phyloP scores from a whole-genome alignment of 2,888 invertebrate species.

The Nephrotoma guestfalica region DNA sequence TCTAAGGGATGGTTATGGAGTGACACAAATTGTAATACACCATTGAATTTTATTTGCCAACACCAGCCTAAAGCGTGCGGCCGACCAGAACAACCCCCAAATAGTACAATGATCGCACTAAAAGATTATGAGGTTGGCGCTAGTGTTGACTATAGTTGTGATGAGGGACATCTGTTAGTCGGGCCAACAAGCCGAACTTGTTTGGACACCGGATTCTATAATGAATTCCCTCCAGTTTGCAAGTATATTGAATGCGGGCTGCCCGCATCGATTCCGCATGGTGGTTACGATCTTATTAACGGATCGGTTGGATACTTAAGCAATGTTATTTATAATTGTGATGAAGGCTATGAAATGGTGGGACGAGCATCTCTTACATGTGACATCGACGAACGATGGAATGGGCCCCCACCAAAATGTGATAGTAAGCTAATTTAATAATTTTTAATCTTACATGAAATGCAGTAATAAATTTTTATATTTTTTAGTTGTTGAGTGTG shows the following conservation, averaged over 20 bases:
- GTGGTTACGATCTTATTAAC: constrained; percentile 65
- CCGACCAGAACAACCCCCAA: constrained; percentile 82
- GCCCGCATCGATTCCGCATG: constrained; percentile 74
- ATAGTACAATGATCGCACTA: constrained; percentile 70
- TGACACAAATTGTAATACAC: constrained; percentile 72
- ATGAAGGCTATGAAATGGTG: constrained; percentile 71
- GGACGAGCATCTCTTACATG: constrained; percentile 72
- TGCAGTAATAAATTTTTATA: background rate
- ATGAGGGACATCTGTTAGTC: constrained; percentile 71
- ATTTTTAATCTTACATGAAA: background rate
- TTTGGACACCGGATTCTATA: constrained; percentile 82
- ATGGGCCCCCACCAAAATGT: constrained; percentile 81
- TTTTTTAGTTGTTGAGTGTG: constrained; percentile 52
- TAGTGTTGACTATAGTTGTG: constrained; percentile 70
- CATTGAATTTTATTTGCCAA: constrained; percentile 83
- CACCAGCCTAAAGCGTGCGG: constrained; percentile 88
- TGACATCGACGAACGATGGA: constrained; percentile 87
- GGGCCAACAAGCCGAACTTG: constrained; percentile 74
- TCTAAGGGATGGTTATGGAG: constrained; percentile 93
- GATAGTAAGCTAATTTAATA: constrained; percentile 41
- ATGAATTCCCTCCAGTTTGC: constrained; percentile 86
- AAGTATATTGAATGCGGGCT: constrained; percentile 82
- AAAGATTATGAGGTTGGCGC: constrained; percentile 68
- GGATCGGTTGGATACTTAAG: constrained; percentile 78
- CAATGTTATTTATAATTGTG: constrained; percentile 70